Conservation (phyloP, 1,140 invertebrate species). For the Littorina saxatilis region DNA sequence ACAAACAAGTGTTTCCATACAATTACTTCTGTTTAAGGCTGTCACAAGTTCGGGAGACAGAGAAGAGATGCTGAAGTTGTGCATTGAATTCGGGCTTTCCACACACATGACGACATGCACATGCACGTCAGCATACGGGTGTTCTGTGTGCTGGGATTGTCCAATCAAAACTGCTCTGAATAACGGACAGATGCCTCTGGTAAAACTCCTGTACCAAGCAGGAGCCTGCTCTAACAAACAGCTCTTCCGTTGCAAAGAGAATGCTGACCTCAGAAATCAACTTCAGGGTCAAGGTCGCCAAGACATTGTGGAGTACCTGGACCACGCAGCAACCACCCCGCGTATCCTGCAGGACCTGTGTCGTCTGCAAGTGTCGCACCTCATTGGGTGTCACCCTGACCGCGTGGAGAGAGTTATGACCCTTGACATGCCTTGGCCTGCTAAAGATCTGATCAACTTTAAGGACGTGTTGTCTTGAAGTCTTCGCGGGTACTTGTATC, state of each 20-base stretch:
- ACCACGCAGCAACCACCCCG: not conserved
- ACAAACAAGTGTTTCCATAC: not conserved
- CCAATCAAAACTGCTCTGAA: not conserved
- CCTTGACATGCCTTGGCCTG: not conserved
- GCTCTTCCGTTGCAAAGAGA: not conserved
- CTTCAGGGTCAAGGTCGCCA: not conserved
- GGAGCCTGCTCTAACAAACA: not conserved
- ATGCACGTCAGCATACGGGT: not conserved
- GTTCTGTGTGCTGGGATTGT: not conserved
- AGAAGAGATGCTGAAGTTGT: not conserved
- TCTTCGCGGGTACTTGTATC: too few species aligned
- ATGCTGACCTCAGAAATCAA: not conserved
- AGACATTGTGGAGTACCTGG: not conserved
- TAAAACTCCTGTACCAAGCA: not conserved
- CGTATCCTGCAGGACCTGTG: not conserved
- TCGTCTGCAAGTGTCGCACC: conserved; percentile 1
- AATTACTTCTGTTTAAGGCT: not conserved
- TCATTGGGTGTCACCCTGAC: not conserved
- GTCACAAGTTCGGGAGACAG: conserved; percentile 3
- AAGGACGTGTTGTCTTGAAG: too few species aligned
- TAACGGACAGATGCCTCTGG: conserved; percentile 6
- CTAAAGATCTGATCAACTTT: not conserved
- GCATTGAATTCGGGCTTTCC: not conserved
- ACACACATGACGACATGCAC: not conserved
- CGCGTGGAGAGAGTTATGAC: not conserved